These are phyloP conservation scores for Epinotia bilunana DNA, from an alignment of 2,888 invertebrate species.

Conservation along the genomic window DNA sequence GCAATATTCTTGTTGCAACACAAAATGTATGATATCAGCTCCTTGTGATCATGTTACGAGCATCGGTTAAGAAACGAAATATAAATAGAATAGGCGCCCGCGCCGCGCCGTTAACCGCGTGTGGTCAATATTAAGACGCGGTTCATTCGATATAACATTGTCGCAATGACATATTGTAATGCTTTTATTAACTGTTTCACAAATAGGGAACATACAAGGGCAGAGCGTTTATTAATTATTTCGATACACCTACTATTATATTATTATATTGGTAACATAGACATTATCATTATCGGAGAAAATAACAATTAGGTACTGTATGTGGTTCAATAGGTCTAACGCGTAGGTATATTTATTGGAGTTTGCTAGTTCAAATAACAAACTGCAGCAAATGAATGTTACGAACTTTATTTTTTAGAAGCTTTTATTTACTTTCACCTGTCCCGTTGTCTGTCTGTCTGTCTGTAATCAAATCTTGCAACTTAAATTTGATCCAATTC, in stretches of 20 bases:
- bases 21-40: conserved; percentile 66
- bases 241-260: conserved; percentile 18
- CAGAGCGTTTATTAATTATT: conserved; percentile 31
- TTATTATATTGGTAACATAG: conserved; percentile 3
- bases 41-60: conserved; percentile 68
- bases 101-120: conserved; percentile 59
- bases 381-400: neutral
- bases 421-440: too few species aligned
- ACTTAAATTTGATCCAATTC: too few species aligned
- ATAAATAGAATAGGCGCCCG: conserved; percentile 56
- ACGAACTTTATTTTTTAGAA: too few species aligned
- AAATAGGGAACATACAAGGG: conserved; percentile 35
- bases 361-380: neutral
- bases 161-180: conserved; percentile 58
- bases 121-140: conserved; percentile 64
- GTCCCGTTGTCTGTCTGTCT: too few species aligned
- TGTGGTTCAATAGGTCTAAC: neutral
- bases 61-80: conserved; percentile 72
- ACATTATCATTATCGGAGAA: conserved; percentile 2
- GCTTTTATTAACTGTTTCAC: conserved; percentile 40
- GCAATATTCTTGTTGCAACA: conserved; percentile 55
- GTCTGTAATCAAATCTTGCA: too few species aligned
- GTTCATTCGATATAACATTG: conserved; percentile 70
- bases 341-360: neutral
- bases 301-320: conserved; percentile 1